A percentile compares a stretch with the other conserved stretches of the same genome.
Conservation (phyloP, 2,113 vertebrate genomes). For the Rousettus leschenaultii region DNA sequence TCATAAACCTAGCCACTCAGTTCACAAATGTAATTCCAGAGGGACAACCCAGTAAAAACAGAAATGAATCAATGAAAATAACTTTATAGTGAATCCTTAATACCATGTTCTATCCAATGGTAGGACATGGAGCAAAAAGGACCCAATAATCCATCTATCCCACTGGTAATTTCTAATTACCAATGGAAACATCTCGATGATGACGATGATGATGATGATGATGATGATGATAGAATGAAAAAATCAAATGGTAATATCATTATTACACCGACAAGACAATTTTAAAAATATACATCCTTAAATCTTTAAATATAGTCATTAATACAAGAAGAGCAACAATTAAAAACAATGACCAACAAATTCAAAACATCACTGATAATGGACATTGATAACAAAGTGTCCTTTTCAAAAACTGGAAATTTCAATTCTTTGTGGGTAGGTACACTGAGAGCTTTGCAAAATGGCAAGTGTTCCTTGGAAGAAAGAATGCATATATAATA, state of each 20-base stretch:
- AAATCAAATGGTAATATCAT: not conserved
- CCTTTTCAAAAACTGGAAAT: not conserved
- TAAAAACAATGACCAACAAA: not conserved
- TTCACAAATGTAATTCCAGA: not conserved
- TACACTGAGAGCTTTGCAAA: not conserved
- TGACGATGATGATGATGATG: not conserved
- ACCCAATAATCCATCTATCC: not conserved
- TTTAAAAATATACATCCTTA: not conserved
- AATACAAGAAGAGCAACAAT: not conserved
- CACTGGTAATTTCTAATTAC: not conserved
- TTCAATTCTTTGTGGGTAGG: not conserved
- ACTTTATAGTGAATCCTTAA: not conserved
- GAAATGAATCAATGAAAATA: not conserved
- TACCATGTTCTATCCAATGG: not conserved
- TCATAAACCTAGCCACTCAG: not conserved
- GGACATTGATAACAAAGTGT: not conserved
- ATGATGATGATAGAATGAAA: not conserved
- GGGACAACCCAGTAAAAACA: not conserved
- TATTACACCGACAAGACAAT: not conserved
- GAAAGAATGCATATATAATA: not conserved
- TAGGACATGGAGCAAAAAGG: not conserved
- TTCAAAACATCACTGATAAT: not conserved
- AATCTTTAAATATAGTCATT: not conserved
- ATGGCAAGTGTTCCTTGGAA: not conserved
- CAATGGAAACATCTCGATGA: not conserved